Base-by-base conservation (phyloP, 2,888 invertebrate genomes). In the Lepidonotus clava region DNA sequence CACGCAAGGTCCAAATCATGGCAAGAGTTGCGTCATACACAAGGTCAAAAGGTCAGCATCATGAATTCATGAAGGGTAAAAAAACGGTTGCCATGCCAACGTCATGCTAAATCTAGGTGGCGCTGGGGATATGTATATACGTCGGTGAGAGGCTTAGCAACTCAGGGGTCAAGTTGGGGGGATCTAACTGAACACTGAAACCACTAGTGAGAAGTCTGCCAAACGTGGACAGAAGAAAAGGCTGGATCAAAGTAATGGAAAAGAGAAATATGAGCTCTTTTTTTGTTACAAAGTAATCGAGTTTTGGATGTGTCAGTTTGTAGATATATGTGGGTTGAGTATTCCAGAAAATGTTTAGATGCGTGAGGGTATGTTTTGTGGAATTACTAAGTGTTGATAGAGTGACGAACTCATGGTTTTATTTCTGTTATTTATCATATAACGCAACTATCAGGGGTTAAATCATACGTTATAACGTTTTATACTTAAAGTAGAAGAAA, bases 11-110 rank as follows among this genome's bases (percentile, higher is more conserved):
- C 71, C 71, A 71, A 71, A 71, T 71, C 71, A 36, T 71, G 61
- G 61, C 61, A 36, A 71, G 71, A 71, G 71, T 71, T 71, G 71
- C 71, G 71, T 71, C 71, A 71, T 71, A 61, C 61, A 71, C 71
- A 71, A 36, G 36, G 38, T 71, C 34, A 36, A n/a, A n/a, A 71
- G 71, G 71, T 71, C 71, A 36, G 34, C 38, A 11, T 71, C 36
- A 38, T 71, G 21, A 34, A 38, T 61, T 61, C 28, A 2, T 61
- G 28, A 61, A 71, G 38, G n/a, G n/a, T n/a, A n/a, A n/a, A n/a
- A 71, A 71, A 38, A 34, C 14, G 36, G 71, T 71, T 71, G 71
- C 71, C 71, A 71, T 71, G 71, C 71, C 38, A 71, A 71, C 71
- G 8, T 36, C 71, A 71, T 71, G 71, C 71, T 71, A 71, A 11